Conservation (phyloP, 2,113 vertebrate species). For the Bos indicus region DNA sequence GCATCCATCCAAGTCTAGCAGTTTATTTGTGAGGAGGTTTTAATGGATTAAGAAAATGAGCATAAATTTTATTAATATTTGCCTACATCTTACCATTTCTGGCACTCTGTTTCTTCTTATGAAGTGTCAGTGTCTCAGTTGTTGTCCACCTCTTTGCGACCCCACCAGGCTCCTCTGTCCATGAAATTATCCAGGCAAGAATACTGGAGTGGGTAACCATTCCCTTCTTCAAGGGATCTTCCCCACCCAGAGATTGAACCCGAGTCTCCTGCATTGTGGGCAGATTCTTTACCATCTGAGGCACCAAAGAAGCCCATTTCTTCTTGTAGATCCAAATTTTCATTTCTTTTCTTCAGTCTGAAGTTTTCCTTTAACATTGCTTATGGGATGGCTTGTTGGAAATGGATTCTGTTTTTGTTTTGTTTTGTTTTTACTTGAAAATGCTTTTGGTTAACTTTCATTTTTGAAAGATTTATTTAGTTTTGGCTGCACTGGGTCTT, state of each 20-base stretch:
- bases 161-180: not conserved
- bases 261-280: not conserved
- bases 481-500: not conserved
- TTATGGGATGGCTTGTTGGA: not conserved
- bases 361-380: not conserved
- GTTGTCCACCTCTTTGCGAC: not conserved
- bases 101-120: not conserved
- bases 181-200: not conserved
- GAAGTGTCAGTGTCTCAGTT: not conserved
- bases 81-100: not conserved
- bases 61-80: not conserved
- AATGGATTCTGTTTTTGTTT: not conserved
- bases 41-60: not conserved
- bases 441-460: not conserved
- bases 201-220: not conserved
- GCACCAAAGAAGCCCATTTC: not conserved
- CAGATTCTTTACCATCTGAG: not conserved
- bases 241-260: not conserved
- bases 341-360: not conserved
- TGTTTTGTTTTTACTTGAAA: not conserved
- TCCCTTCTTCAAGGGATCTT: not conserved
- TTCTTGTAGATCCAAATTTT: not conserved
- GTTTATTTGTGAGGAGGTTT: constrained; percentile 10
- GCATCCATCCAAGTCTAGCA: not conserved
- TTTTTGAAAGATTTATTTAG: not conserved